Evolutionary conservation across 2,888 invertebrate species (phyloP), one percentile per base, ranked within the genome.

Genomic region (Tholera decimalis): DNA sequence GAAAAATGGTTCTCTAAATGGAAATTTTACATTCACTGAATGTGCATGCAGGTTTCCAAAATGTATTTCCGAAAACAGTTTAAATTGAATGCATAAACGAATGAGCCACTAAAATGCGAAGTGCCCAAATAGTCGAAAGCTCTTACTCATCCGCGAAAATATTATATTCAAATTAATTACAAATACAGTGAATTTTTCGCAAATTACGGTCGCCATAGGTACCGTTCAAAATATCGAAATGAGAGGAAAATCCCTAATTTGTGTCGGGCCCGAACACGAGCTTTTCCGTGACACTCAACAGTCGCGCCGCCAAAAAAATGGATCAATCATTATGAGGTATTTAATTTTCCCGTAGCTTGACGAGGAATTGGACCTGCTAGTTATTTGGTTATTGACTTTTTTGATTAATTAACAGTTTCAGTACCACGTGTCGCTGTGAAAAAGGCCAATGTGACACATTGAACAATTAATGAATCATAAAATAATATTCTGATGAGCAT

Each of bases 171-270:
- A 59, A 60, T 51, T 26, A 18, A 60, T 54, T 44, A 55, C 13
- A 35, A 58, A 59, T 43, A 56, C 44, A 39, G 43, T 20, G 18
- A 22, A 11, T 58, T 55, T 50, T 58, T 60, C n/a, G 5, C 11
- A 28, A 39, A 41, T 55, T 58, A 54, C 20, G 9, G 35, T 18
- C 43, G 44, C 24, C 28, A 24, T 55, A n/a, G n/a, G n/a, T n/a
- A 26, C 28, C 44, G 28, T 24, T 51, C n/a, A 46, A 60, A 70
- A 75, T 69, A 63, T 60, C 41, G 50, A 47, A 76, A 60, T 61
- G 53, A 65, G 41, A 58, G 51, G 35, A 74, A 71, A 58, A 61
- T 44, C 47, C 54, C 44, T 61, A 71, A 65, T 71, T 77, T 74
- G 60, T 59, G 56, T 64, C 58, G 28, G 4, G 20, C 7, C 47